Conservation (phyloP, 2,888 invertebrate species). For the Xestia sexstrigata region DNA sequence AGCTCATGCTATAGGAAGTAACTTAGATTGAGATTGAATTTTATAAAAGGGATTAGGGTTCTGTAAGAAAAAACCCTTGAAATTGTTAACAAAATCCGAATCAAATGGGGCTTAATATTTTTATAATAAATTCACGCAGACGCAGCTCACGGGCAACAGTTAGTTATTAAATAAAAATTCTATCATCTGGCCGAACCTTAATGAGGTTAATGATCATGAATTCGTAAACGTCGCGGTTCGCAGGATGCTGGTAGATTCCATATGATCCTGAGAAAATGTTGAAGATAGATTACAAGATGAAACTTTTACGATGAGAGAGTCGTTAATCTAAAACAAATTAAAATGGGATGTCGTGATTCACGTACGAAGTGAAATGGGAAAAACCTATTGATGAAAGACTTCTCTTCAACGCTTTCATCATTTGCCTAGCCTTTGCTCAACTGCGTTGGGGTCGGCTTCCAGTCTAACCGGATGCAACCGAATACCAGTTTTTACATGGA, state of each 20-base stretch:
- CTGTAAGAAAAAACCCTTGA: too few relatives aligned
- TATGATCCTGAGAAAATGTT: background rate
- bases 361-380: background rate
- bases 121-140: too few relatives aligned
- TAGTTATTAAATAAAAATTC: background rate
- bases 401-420: background rate
- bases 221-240: background rate
- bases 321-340: background rate
- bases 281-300: background rate
- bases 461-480: too few relatives aligned
- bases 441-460: background rate
- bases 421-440: background rate
- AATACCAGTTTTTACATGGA: too few relatives aligned
- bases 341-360: background rate
- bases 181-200: background rate
- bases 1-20: too few relatives aligned
- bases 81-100: too few relatives aligned
- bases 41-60: too few relatives aligned
- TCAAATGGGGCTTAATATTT: too few relatives aligned
- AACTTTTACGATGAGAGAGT: constrained; percentile 5
- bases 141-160: too few relatives aligned
- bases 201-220: background rate
- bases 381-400: background rate
- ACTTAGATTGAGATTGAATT: too few relatives aligned
- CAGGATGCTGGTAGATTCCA: background rate